Evolutionary conservation across 2,797 vertebrate species (phyloP).

Genomic region (Lepidocolaptes lacrymiger): DNA sequence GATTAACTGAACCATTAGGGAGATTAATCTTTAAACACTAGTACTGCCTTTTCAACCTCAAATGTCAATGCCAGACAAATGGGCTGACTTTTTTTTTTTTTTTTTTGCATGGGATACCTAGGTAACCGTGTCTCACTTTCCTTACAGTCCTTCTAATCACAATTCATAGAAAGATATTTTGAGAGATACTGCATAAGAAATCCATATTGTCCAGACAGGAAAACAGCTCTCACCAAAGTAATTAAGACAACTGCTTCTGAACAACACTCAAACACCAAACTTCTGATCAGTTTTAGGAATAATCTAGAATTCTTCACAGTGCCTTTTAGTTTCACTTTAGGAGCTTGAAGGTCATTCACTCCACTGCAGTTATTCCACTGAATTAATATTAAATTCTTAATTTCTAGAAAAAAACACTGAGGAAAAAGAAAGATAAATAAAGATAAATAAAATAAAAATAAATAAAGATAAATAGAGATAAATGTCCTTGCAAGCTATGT

Average conservation of each 20-base stretch:
- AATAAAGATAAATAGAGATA: background rate
- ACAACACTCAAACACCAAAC: background rate
- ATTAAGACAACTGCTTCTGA: background rate
- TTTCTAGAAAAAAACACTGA: background rate
- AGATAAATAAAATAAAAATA: background rate
- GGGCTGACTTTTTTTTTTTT: background rate
- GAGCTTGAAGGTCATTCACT: background rate
- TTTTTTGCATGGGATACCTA: background rate
- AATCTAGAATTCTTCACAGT: background rate
- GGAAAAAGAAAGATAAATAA: background rate
- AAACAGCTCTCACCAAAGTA: background rate
- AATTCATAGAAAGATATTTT: background rate
- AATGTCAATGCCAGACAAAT: background rate
- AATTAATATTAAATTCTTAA: background rate
- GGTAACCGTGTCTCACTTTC: background rate
- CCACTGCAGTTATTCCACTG: background rate
- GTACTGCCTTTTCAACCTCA: background rate
- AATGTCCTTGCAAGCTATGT: background rate
- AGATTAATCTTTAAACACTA: slow-evolving; percentile 27
- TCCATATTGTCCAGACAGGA: background rate
- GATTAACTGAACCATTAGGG: slow-evolving; percentile 17
- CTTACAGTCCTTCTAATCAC: background rate
- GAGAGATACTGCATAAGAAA: background rate
- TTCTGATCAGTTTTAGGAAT: background rate
- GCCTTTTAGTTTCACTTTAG: background rate